Evolutionary conservation across 2,113 vertebrate genomes (phyloP), one percentile per base, ranked within the genome.

Genomic region (Ptyas mucosa): DNA sequence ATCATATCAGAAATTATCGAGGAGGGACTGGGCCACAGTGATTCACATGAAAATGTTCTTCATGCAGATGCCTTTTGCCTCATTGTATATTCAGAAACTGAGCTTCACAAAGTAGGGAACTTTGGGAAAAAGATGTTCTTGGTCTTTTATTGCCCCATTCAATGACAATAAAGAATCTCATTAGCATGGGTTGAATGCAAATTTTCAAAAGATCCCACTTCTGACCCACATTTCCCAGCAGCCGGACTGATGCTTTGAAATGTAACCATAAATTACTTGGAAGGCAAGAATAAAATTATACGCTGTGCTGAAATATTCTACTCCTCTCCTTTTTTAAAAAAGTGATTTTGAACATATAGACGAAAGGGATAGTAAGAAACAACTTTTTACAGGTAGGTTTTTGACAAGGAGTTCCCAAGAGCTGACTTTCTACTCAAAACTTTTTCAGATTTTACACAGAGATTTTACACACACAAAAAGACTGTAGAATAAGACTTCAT

Each of bases 261-360:
- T 10, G 85, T 85, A 90, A 92, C 53, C 18, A 61, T 54, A 58
- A 93, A 92, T 81, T 93, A 10, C 29, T 85, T 87, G n/a, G 85
- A 93, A 87, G 93, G 5, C n/a, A 92, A 58, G n/a, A 10, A 81
- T 92, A 93, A 95, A 88, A 64, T 58, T 9, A 88, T 58, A 7
- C 9, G 43, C 64, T 93, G 29, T 46, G 53, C 51, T 85, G 51
- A 46, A 55, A 53, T 89, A 91, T 20, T 89, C 24, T 89, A 52
- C 49, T 87, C 54, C 10, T 91, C 12, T 51, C 11, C 8, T 29
- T 43, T 26, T 89, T 89, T 18, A 7, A 39, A 34, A 39, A 43
- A 5, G 6, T 94, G 64, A 85, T 90, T 92, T 91, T 86, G 92
- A 94, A 93, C 5, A 87, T 39, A 12, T 43, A 85, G 54, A 39